Evolutionary conservation across 1,140 invertebrate genomes (phyloP), one percentile per base, ranked within the genome.

Genomic region (Stegodyphus mimosarum): DNA sequence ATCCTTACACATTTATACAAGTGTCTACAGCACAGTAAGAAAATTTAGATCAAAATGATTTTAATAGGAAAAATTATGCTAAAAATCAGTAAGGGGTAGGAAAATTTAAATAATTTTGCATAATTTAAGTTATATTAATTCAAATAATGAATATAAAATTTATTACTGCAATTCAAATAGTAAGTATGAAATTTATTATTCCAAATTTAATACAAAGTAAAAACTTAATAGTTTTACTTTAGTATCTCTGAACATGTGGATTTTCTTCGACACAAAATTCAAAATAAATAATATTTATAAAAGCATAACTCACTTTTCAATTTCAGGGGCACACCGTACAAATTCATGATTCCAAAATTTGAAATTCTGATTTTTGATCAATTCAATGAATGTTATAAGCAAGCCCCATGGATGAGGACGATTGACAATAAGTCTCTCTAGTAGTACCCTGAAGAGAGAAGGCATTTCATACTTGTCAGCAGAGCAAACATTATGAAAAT

Each of bases 271-370:
- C 3, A 33, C 33, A 60, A 60, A 10, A 10, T 5, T 60, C 55
- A 10, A 60, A 10, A 60, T 5, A 60, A 48, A 18, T n/a, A 49
- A 78, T 17, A 48, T 18, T 52, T n/a, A 67, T 55, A 10, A 66
- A 49, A 52, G 15, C 10, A 67, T 10, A 13, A 92, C 93, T 93
- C 91, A 97, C 95, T 99, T 99, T 92, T 98, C 97, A 90, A 99
- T 99, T 92, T 99, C 98, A 9, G 98, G 97, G 50, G 98, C 98
- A 92, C 98, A 99, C 90, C 98, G 96, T 0, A 99, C 98, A 92
- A 99, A 99, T 88, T 99, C 98, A 90, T 99, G 98, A 76, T 95
- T 94, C 98, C 98, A 99, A 91, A 99, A 99, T 91, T 99, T 98
- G 92, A 99, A 99, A n/a, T 94, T 95, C 11, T 96, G 96, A 92